Conservation (phyloP, 1,140 invertebrate species). For the Zeugodacus cucurbitae region DNA sequence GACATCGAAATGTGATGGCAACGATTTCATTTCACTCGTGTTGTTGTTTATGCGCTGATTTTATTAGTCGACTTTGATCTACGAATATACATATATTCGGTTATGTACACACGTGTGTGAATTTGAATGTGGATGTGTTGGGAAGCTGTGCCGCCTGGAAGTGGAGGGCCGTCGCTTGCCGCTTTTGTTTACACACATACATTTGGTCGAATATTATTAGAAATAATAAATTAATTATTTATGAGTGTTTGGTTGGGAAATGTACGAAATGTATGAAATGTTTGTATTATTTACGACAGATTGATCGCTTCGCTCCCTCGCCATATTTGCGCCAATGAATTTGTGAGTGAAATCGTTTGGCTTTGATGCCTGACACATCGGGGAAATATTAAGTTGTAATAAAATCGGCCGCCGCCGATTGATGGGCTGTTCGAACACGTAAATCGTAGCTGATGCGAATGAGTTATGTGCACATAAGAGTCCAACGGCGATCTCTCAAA, state of each 20-base stretch:
- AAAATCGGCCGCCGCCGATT: neutral
- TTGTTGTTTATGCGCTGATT: neutral
- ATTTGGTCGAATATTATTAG: constrained; percentile 32
- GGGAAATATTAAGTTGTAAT: constrained; percentile 34
- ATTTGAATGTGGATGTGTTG: neutral
- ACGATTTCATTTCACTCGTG: constrained; percentile 16
- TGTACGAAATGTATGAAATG: neutral
- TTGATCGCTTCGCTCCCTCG: neutral
- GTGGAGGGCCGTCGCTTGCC: neutral
- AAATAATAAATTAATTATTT: constrained; percentile 41
- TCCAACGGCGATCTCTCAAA: neutral
- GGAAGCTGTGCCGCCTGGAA: neutral
- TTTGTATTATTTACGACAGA: neutral
- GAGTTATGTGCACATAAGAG: constrained; percentile 8
- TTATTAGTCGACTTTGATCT: constrained; percentile 15
- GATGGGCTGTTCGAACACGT: neutral
- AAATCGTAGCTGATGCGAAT: neutral
- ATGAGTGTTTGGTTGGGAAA: constrained; percentile 25
- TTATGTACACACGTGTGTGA: neutral
- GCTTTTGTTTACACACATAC: constrained; percentile 16
- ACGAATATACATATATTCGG: neutral
- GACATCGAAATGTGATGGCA: constrained; percentile 38
- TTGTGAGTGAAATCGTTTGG: constrained; percentile 26
- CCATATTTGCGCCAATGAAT: neutral
- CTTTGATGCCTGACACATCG: constrained; percentile 25